A percentile compares a stretch with the other conserved stretches of the same genome.
Evolutionary conservation across 2,113 vertebrate species (phyloP).

Genomic region (Syrmaticus mikado): DNA sequence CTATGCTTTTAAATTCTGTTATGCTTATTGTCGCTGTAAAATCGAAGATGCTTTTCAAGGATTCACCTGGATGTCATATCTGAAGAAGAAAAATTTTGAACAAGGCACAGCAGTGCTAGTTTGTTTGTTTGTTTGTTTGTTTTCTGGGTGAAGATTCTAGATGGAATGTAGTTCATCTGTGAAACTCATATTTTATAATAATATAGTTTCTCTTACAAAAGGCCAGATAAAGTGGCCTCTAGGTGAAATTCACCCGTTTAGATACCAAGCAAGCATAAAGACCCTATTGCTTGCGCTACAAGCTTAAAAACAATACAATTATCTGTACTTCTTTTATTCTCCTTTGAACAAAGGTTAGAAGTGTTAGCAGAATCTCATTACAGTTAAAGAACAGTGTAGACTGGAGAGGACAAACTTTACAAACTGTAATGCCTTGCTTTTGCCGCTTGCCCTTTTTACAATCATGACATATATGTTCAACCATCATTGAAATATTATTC

Average conservation of each 20-base stretch:
- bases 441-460: not conserved
- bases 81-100: slow-evolving; percentile 3
- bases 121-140: not conserved
- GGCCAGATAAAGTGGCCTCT: not conserved
- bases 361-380: not conserved
- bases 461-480: not conserved
- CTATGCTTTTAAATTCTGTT: slow-evolving; percentile 31
- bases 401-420: not conserved
- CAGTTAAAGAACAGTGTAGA: not conserved
- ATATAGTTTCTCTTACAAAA: slow-evolving; percentile 8
- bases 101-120: not conserved
- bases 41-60: slow-evolving; percentile 37
- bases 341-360: not conserved
- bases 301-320: not conserved
- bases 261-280: not conserved
- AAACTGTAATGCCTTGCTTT: not conserved
- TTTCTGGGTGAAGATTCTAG: not conserved
- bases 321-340: not conserved
- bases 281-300: not conserved
- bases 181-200: slow-evolving; percentile 1
- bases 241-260: slow-evolving; percentile 9
- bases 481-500: not conserved
- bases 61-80: slow-evolving; percentile 3
- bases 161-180: not conserved
- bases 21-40: slow-evolving; percentile 20